Evolutionary conservation across 2,113 vertebrate species (phyloP).

Genomic region (Tetrao urogallus): DNA sequence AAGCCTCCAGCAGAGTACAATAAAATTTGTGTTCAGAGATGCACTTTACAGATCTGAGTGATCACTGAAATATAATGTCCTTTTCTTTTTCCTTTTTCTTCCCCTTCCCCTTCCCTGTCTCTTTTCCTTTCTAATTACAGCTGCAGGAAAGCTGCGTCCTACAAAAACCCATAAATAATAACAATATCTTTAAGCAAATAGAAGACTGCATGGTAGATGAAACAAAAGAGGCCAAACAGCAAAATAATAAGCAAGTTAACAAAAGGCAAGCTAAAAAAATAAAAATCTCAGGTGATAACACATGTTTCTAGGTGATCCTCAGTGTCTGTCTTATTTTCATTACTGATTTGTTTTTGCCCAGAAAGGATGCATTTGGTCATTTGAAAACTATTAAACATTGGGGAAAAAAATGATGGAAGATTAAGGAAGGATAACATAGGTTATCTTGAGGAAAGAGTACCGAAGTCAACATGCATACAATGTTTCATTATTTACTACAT

Average conservation of each 20-base stretch:
- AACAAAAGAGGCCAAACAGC: neutral
- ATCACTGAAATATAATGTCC: neutral
- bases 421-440: neutral
- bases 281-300: neutral
- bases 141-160: neutral
- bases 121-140: neutral
- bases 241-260: neutral
- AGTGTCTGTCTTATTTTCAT: neutral
- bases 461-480: neutral
- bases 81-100: neutral
- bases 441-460: neutral
- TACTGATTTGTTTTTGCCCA: neutral
- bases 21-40: neutral
- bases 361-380: neutral
- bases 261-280: neutral
- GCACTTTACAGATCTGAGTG: neutral
- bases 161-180: neutral
- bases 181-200: neutral
- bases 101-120: neutral
- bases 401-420: neutral
- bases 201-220: neutral
- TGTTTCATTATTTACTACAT: constrained; percentile 18
- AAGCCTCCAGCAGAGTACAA: neutral
- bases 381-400: neutral
- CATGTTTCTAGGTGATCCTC: neutral